phyloP scores from a whole-genome alignment of 2,888 invertebrate species.

The Xanthorhoe spadicearia region DNA sequence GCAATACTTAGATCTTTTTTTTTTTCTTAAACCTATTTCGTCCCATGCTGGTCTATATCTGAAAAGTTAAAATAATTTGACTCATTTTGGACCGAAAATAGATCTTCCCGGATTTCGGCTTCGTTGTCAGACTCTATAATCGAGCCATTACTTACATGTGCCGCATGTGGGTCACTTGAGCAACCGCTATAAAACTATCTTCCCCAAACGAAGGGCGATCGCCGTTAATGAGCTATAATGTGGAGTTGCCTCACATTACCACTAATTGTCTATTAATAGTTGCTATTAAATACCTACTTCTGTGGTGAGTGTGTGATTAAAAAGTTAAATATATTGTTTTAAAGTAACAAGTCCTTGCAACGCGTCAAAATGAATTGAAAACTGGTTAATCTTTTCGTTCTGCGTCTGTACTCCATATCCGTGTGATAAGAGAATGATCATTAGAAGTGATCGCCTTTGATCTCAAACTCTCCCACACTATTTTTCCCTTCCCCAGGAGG shows the following conservation, averaged over 20 bases:
- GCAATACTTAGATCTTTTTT: too few species aligned
- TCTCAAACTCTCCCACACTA: not conserved
- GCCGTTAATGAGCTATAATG: slow-evolving; percentile 32
- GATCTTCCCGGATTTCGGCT: not conserved
- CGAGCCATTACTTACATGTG: not conserved
- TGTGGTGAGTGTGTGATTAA: not conserved
- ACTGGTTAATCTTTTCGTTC: too few species aligned
- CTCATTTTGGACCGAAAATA: not conserved
- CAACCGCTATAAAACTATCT: slow-evolving; percentile 32
- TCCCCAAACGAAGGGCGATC: slow-evolving; percentile 32
- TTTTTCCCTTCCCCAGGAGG: not conserved
- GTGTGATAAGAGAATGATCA: too few species aligned
- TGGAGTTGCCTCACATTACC: slow-evolving; percentile 23
- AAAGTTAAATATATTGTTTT: not conserved
- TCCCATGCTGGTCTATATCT: too few species aligned
- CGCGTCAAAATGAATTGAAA: too few species aligned
- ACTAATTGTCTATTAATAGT: slow-evolving; percentile 23
- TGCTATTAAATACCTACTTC: not conserved
- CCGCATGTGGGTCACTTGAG: slow-evolving; percentile 28
- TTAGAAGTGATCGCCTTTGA: not conserved
- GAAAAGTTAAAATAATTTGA: too few species aligned
- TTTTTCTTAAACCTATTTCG: too few species aligned
- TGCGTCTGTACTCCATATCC: too few species aligned
- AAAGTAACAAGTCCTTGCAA: too few species aligned
- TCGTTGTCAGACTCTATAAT: not conserved